These are phyloP conservation scores for Eupithecia subfuscata DNA, from an alignment of 2,888 invertebrate genomes.

Conservation along the genomic window DNA sequence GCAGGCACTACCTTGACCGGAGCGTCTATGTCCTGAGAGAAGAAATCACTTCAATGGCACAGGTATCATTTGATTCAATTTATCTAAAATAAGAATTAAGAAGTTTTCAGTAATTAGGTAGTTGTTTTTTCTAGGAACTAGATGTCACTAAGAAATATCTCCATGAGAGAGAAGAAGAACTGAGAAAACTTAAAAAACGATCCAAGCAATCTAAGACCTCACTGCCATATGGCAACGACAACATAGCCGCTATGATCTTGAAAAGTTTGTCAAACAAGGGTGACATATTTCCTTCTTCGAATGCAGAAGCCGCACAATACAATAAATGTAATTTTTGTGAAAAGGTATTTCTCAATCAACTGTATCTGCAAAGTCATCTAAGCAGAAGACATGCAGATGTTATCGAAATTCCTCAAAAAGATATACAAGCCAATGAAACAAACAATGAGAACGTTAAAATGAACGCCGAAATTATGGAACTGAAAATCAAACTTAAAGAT, in stretches of 20 bases:
- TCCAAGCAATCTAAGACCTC: slow-evolving; percentile 66
- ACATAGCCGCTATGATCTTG: slow-evolving; percentile 77
- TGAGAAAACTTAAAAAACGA: slow-evolving; percentile 80
- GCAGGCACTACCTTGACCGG: slow-evolving; percentile 87
- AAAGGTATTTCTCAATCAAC: slow-evolving; percentile 87
- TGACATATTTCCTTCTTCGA: slow-evolving; percentile 64
- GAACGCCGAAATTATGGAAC: slow-evolving; percentile 70
- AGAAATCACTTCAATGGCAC: slow-evolving; percentile 82
- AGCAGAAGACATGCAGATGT: slow-evolving; percentile 82
- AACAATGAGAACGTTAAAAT: slow-evolving; percentile 85
- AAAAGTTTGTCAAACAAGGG: slow-evolving; percentile 72
- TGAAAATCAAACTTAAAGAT: slow-evolving; percentile 78
- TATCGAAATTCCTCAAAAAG: slow-evolving; percentile 65
- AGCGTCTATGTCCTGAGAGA: slow-evolving; percentile 86
- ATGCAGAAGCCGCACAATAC: slow-evolving; percentile 67
- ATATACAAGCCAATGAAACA: slow-evolving; percentile 47
- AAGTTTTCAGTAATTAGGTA: not conserved
- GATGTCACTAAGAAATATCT: slow-evolving; percentile 80
- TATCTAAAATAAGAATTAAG: not conserved
- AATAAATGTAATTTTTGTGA: slow-evolving; percentile 86
- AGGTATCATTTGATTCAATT: slow-evolving; percentile 61
- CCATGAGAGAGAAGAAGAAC: slow-evolving; percentile 75
- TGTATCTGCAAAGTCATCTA: slow-evolving; percentile 86
- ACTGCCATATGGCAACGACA: slow-evolving; percentile 73
- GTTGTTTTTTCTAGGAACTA: slow-evolving; percentile 69